A percentile compares a stretch with the other conserved stretches of the same genome.
Conservation (phyloP, 2,113 vertebrate species). For the Callionymus lyra region DNA sequence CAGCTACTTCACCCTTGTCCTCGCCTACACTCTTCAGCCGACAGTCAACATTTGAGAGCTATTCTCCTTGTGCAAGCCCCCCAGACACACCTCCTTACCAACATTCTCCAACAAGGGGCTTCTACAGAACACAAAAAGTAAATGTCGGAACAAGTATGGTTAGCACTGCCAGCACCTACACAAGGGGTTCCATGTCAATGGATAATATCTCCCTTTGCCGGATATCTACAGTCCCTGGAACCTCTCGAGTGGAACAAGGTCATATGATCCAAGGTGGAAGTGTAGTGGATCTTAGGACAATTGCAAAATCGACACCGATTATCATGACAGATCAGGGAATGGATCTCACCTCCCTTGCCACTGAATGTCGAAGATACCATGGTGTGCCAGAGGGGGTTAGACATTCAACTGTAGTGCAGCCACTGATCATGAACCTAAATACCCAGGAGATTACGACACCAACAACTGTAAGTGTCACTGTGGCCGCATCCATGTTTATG, state of each 20-base stretch:
- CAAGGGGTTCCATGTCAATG: slow-evolving; percentile 81
- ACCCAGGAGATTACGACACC: slow-evolving; percentile 81
- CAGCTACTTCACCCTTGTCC: slow-evolving; percentile 77
- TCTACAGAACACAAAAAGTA: slow-evolving; percentile 69
- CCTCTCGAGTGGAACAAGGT: slow-evolving; percentile 85
- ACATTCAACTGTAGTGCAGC: slow-evolving; percentile 86
- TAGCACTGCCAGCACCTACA: slow-evolving; percentile 69
- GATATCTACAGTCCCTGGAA: slow-evolving; percentile 89
- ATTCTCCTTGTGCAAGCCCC: slow-evolving; percentile 72
- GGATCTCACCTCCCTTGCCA: slow-evolving; percentile 90
- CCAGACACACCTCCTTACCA: slow-evolving; percentile 70
- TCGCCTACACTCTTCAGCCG: slow-evolving; percentile 77
- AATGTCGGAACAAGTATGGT: slow-evolving; percentile 69
- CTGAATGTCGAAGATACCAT: slow-evolving; percentile 83
- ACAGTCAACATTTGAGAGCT: slow-evolving; percentile 74
- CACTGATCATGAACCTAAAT: slow-evolving; percentile 92
- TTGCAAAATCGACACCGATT: slow-evolving; percentile 74
- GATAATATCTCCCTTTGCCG: slow-evolving; percentile 93
- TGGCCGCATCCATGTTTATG: slow-evolving; percentile 87
- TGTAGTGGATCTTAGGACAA: slow-evolving; percentile 84
- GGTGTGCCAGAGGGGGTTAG: slow-evolving; percentile 77
- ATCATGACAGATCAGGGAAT: slow-evolving; percentile 96
- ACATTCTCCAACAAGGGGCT: slow-evolving; percentile 54
- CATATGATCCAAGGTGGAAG: slow-evolving; percentile 77
- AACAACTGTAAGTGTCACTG: slow-evolving; percentile 82